phyloP scores from a whole-genome alignment of 2,888 invertebrate genomes.

The Dermolepida albohirtum region DNA sequence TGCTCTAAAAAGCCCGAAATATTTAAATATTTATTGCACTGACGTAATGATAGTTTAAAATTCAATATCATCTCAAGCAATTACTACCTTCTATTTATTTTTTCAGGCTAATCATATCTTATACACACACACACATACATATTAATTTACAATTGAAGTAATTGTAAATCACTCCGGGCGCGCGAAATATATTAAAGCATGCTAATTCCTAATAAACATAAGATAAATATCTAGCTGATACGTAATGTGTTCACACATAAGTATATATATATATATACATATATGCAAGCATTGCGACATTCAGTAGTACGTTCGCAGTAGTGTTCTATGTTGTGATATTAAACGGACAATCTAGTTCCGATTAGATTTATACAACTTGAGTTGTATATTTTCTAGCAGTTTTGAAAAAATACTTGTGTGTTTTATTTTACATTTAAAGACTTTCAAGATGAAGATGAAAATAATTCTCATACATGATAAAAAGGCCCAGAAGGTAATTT shows the following conservation, averaged over 20 bases:
- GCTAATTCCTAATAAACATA: conserved; percentile 33
- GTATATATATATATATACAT: conserved; percentile 9
- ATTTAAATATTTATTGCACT: no score
- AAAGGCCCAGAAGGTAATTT: conserved; percentile 21
- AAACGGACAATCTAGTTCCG: no score
- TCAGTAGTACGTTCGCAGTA: conserved; percentile 5
- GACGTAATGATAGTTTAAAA: no score
- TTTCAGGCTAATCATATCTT: not conserved
- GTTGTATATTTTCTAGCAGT: no score
- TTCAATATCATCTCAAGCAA: no score
- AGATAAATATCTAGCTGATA: conserved; percentile 25
- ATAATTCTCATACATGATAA: conserved; percentile 10
- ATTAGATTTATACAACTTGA: no score
- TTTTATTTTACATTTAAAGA: not conserved
- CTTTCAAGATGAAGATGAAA: conserved; percentile 30
- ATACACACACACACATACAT: not conserved
- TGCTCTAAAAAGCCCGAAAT: no score
- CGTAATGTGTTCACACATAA: not conserved
- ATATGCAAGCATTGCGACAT: conserved; percentile 20
- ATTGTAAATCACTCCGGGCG: conserved; percentile 15
- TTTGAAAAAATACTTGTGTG: not conserved
- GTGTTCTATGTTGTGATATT: no score
- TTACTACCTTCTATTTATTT: no score
- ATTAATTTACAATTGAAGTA: conserved; percentile 14
- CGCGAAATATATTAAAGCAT: conserved; percentile 3